Conservation (phyloP, 1,140 invertebrate species). For the Nasonia giraulti region DNA sequence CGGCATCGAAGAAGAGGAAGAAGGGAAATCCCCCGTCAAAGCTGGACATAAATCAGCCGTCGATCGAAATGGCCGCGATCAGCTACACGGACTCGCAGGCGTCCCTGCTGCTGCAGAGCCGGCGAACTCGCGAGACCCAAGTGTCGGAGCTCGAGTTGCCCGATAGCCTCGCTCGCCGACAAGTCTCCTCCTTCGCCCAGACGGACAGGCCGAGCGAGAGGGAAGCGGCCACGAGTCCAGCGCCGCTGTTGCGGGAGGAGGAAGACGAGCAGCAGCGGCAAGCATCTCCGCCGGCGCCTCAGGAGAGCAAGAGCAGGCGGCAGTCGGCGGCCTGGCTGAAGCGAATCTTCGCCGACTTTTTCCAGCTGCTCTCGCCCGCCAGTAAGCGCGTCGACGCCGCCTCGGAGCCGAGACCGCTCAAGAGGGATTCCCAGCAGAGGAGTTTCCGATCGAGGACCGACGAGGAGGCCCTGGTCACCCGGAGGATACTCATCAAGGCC, state of each 20-base stretch:
- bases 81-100: constrained; percentile 25
- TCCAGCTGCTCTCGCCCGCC: background rate
- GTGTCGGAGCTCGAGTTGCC: background rate
- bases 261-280: background rate
- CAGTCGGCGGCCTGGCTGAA: background rate
- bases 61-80: constrained; percentile 55
- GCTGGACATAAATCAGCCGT: constrained; percentile 52
- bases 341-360: background rate
- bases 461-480: background rate
- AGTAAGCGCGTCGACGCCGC: background rate
- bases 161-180: background rate
- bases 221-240: background rate
- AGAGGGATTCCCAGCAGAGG: background rate
- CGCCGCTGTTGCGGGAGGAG: background rate
- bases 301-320: background rate
- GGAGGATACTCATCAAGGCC: background rate
- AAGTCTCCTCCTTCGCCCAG: background rate
- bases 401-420: background rate
- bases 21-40: background rate
- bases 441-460: background rate
- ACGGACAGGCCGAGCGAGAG: too few species aligned
- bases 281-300: background rate
- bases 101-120: constrained; percentile 24
- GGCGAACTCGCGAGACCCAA: constrained; percentile 41
- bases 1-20: background rate